Conservation (phyloP, 2,888 invertebrate species). For the Fissipunctia ypsillon region DNA sequence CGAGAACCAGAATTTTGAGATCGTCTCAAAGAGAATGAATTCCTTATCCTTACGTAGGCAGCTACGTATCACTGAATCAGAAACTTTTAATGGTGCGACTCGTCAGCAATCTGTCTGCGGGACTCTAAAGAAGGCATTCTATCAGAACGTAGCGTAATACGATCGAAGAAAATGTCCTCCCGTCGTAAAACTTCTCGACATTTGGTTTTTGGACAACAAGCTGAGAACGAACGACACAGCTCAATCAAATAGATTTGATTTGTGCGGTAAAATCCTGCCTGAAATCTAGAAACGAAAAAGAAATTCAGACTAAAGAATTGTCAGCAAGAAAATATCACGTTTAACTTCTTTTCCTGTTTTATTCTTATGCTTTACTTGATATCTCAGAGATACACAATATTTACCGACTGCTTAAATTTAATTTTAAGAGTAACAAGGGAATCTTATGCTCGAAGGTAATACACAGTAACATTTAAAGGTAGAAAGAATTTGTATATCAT, state of each 20-base stretch:
- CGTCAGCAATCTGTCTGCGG: conserved; percentile 74
- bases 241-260: conserved; percentile 56
- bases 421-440: not conserved
- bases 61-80: conserved; percentile 77
- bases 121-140: conserved; percentile 62
- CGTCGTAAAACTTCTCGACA: conserved; percentile 48
- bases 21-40: conserved; percentile 58
- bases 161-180: conserved; percentile 29
- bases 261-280: conserved; percentile 29
- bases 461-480: not conserved
- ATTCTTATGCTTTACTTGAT: conserved; percentile 24
- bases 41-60: conserved; percentile 54
- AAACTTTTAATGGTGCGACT: conserved; percentile 83
- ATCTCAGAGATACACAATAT: not conserved
- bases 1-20: conserved; percentile 37
- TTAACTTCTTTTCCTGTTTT: conserved; percentile 10
- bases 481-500: not conserved
- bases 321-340: conserved; percentile 39
- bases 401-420: conserved; percentile 6
- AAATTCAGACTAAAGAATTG: conserved; percentile 19
- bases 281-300: conserved; percentile 29
- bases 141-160: conserved; percentile 69
- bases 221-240: conserved; percentile 42
- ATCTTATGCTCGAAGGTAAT: not conserved
- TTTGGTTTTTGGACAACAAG: conserved; percentile 58